Evolutionary conservation across 2,797 vertebrate genomes (phyloP), one percentile per base, ranked within the genome.

Genomic region (Betta splendens): DNA sequence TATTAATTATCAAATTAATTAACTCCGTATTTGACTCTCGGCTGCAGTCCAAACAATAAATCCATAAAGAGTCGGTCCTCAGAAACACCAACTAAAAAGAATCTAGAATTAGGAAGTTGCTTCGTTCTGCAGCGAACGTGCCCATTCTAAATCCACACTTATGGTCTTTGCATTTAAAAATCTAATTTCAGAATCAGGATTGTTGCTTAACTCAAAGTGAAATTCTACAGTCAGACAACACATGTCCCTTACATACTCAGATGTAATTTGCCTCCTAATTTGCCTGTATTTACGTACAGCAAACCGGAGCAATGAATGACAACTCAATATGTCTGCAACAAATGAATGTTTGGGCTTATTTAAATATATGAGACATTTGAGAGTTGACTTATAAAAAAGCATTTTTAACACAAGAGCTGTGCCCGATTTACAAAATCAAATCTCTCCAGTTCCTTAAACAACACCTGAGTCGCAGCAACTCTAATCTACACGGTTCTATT

Each of bases 21-120:
- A n/a, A n/a, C n/a, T n/a, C 28, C 22, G 52, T 23, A 11, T 44
- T 66, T 18, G n/a, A 15, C 46, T 65, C 71, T 61, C 68, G 83
- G 80, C 64, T 45, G 57, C 65, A 75, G 40, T 56, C 35, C 62
- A 57, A 66, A 62, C 48, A 43, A 61, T 50, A 23, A 62, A 39
- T 28, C 47, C 35, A 33, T 25, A 20, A n/a, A 43, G 32, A 35
- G 20, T 10, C 21, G 6, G 20, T 29, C 47, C 12, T 15, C 43
- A 29, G 58, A 36, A 60, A 49, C 52, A 9, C 35, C 37, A 21
- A 25, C 32, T 23, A n/a, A n/a, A n/a, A 59, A 39, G 42, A 37
- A 29, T 39, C n/a, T 1, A 15, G 7, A 3, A 35, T 46, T n/a
- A 16, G 29, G 1, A 44, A 11, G 39, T 51, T 51, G 23, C 13